Conservation (phyloP, 2,888 invertebrate species). For the Lamellibrachia columna region DNA sequence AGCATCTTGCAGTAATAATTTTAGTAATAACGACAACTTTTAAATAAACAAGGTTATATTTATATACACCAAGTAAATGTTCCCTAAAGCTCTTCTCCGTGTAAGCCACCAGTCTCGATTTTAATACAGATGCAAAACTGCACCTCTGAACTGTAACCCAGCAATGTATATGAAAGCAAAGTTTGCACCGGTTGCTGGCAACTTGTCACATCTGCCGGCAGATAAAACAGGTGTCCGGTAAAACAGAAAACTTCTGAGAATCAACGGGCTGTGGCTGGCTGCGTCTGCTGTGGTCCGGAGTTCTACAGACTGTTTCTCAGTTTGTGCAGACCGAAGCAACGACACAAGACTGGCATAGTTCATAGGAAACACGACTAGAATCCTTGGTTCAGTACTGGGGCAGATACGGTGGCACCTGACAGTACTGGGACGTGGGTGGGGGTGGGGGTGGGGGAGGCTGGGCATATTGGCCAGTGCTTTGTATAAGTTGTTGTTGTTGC, state of each 20-base stretch:
- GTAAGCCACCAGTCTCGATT: background rate
- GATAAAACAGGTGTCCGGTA: background rate
- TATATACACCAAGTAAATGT: constrained; percentile 3
- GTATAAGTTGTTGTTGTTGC: background rate
- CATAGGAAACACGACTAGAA: background rate
- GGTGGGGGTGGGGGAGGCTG: background rate
- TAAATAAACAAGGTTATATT: background rate
- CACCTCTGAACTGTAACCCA: background rate
- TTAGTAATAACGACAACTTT: background rate
- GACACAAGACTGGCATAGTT: background rate
- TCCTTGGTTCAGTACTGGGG: background rate
- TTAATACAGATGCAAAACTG: background rate
- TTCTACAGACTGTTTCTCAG: background rate
- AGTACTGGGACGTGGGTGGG: background rate
- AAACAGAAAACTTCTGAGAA: background rate
- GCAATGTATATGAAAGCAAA: background rate
- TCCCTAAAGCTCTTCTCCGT: background rate
- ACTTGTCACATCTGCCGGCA: background rate
- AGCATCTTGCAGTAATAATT: background rate
- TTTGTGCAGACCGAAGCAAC: background rate
- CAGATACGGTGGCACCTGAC: background rate
- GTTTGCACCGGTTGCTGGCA: background rate
- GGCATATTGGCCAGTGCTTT: background rate
- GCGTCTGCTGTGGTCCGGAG: no score
- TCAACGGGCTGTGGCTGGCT: background rate